Evolutionary conservation across 2,888 invertebrate species (phyloP), one percentile per base, ranked within the genome.

Genomic region (Hirtodrosophila duncani): DNA sequence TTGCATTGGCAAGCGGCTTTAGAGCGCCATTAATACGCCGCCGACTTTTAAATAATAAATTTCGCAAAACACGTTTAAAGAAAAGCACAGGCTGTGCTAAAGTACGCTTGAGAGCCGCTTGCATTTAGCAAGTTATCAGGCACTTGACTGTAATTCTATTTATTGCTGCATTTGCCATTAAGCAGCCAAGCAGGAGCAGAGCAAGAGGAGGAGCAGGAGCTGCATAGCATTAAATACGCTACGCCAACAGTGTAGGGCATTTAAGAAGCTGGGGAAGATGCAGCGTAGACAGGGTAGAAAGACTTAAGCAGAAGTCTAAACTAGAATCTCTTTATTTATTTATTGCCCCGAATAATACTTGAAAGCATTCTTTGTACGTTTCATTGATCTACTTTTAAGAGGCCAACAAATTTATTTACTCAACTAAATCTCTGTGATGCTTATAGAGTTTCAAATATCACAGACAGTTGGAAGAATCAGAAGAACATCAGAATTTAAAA

Each of bases 141-240:
- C 57, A 59, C 78, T 72, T 77, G 72, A 77, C 70, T 69, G 69
- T 69, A 72, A 72, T 72, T 72, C 70, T 72, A 77, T 77, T 77
- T 72, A 72, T 67, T 64, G 78, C 78, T 56, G 74, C 62, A 72
- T 53, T 72, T 49, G 67, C 77, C 61, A 64, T 70, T 65, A 62
- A 53, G 65, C 52, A 7, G 37, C 34, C 41, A 50, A 52, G 48
- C 50, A 33, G 45, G 27, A 43, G 31, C 46, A 46, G 51, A 37
- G 38, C 13, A 11, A 44, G 29, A 21, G 26, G 18, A 21, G 7
- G 9, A 9, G 17, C 23, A 5, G 9, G 46, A 42, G 43, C 20
- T 20, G 39, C n/a, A n/a, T n/a, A n/a, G n/a, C n/a, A 23, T 21
- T 17, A 14, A 38, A 24, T 11, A 14, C 17, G 34, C 31, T 10